phyloP scores from a whole-genome alignment of 2,113 vertebrate genomes.

The Alouatta palliata region DNA sequence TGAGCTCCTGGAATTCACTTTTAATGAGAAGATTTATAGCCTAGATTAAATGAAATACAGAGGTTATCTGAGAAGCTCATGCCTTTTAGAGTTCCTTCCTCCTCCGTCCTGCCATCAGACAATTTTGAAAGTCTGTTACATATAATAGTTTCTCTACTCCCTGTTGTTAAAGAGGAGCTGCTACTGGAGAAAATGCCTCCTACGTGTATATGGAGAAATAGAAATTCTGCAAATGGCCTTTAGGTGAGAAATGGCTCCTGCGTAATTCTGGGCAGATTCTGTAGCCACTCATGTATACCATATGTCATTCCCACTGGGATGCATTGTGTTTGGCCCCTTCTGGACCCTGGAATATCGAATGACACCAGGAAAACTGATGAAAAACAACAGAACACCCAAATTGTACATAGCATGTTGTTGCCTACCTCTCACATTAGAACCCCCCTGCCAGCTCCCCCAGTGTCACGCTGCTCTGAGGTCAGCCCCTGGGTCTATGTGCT shows the following conservation, averaged over 20 bases:
- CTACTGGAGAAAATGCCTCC: neutral
- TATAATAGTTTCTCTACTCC: neutral
- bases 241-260: neutral
- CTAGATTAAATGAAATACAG: neutral
- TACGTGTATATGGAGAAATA: neutral
- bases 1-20: conserved; percentile 24
- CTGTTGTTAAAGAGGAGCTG: neutral
- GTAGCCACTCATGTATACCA: neutral
- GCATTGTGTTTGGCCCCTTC: neutral
- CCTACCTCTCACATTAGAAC: neutral
- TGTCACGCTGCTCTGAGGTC: rapidly evolving
- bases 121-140: neutral
- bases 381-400: neutral
- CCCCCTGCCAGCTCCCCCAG: too few relatives aligned
- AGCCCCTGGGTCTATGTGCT: neutral
- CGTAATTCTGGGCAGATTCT: neutral
- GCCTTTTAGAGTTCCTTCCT: neutral
- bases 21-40: conserved; percentile 11
- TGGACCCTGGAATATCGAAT: neutral
- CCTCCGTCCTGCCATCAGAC: neutral
- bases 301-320: neutral
- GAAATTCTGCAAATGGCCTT: neutral
- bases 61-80: neutral
- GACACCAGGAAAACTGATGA: neutral
- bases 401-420: neutral